Evolutionary conservation across 2,797 vertebrate species (phyloP).

Genomic region (Neoniphon sammara): DNA sequence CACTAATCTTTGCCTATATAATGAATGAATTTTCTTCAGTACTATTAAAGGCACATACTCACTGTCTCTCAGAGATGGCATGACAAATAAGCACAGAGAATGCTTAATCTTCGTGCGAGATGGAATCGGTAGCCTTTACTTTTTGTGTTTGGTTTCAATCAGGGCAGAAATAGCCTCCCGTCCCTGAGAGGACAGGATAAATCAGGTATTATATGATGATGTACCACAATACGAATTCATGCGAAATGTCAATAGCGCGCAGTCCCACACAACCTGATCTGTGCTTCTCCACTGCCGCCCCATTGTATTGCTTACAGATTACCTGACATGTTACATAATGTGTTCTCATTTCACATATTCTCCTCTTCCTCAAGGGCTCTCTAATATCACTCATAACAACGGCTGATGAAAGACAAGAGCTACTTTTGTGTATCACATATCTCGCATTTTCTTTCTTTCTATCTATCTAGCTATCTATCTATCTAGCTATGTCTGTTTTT

Average conservation of each 20-base stretch:
- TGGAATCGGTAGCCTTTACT: slow-evolving; percentile 57
- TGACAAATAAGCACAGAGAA: slow-evolving; percentile 26
- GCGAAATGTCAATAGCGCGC: slow-evolving; percentile 46
- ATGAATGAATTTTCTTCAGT: slow-evolving; percentile 33
- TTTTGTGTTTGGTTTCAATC: slow-evolving; percentile 72
- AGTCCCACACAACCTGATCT: slow-evolving; percentile 39
- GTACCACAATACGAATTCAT: slow-evolving; percentile 64
- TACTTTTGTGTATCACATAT: slow-evolving; percentile 22
- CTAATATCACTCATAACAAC: slow-evolving; percentile 50
- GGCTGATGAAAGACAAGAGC: slow-evolving; percentile 43
- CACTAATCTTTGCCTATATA: slow-evolving; percentile 33
- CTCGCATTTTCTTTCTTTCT: neutral
- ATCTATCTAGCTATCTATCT: slow-evolving; percentile 3
- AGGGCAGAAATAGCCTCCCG: slow-evolving; percentile 70
- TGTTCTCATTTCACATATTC: slow-evolving; percentile 55
- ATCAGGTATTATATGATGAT: slow-evolving; percentile 76
- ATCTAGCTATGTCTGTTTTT: neutral
- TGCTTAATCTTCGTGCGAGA: slow-evolving; percentile 57
- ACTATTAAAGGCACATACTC: neutral
- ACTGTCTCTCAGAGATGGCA: slow-evolving; percentile 27
- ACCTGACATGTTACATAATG: slow-evolving; percentile 67
- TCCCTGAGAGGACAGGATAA: slow-evolving; percentile 65
- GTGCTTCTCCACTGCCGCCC: slow-evolving; percentile 38
- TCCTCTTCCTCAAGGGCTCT: slow-evolving; percentile 45
- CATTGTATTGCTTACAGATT: slow-evolving; percentile 60